Conservation (phyloP, 2,113 vertebrate species). For the Donacobius atricapilla region DNA sequence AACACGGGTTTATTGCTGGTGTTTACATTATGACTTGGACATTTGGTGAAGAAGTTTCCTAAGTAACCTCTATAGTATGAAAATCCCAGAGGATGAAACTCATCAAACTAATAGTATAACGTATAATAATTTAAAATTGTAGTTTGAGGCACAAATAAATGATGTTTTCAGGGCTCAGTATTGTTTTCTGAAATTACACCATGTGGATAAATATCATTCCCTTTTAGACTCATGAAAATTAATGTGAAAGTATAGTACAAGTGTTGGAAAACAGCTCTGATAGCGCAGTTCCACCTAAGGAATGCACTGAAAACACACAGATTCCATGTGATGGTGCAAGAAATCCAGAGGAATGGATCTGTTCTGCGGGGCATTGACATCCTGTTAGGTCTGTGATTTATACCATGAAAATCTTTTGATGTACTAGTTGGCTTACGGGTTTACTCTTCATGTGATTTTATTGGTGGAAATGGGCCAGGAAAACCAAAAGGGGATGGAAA, state of each 20-base stretch:
- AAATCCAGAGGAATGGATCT: neutral
- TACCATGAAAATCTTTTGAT: neutral
- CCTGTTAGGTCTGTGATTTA: neutral
- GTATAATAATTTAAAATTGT: neutral
- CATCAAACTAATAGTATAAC: neutral
- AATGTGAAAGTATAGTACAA: neutral
- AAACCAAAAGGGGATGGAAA: neutral
- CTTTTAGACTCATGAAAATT: neutral
- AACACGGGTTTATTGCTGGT: neutral
- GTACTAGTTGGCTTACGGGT: neutral
- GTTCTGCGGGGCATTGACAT: neutral
- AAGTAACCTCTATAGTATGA: neutral
- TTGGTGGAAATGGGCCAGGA: neutral
- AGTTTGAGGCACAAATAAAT: neutral
- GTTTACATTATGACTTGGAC: neutral
- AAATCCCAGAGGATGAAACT: neutral
- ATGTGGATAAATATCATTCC: neutral
- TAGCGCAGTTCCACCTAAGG: neutral
- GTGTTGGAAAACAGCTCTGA: neutral
- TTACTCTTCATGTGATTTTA: neutral
- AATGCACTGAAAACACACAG: neutral
- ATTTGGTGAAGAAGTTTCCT: neutral
- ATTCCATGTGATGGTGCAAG: neutral
- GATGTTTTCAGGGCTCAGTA: neutral
- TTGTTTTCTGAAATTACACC: neutral